These are phyloP conservation scores for Polyodon spathula DNA, from an alignment of 2,113 vertebrate species.

Conservation along the genomic window DNA sequence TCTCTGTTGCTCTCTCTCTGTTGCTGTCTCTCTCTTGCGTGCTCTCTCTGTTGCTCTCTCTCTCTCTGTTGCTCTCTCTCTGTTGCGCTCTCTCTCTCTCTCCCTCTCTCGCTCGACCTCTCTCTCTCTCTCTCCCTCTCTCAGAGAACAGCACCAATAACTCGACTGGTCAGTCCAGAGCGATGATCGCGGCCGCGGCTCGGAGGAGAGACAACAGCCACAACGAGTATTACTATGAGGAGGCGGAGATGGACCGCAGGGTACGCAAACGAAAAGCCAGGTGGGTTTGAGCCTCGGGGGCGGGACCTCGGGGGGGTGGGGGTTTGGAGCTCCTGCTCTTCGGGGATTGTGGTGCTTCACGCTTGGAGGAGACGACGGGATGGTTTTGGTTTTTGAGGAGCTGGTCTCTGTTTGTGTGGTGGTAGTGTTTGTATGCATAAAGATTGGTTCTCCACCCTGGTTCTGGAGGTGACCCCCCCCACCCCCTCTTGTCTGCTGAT, in stretches of 20 bases:
- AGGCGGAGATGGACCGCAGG: slow-evolving; percentile 85
- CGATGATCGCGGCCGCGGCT: slow-evolving; percentile 84
- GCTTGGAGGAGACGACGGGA: too few relatives aligned
- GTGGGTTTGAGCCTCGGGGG: too few relatives aligned
- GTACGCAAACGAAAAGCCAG: slow-evolving; percentile 86
- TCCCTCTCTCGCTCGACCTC: neutral
- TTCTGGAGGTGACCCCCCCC: too few relatives aligned
- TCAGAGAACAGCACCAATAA: slow-evolving; percentile 85
- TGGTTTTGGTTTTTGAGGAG: too few relatives aligned
- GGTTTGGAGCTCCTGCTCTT: too few relatives aligned
- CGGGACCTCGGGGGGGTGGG: too few relatives aligned
- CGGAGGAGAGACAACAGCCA: slow-evolving; percentile 86
- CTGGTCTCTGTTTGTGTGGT: too few relatives aligned
- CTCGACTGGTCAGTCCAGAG: slow-evolving; percentile 78
- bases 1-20: neutral
- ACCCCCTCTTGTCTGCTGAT: too few relatives aligned
- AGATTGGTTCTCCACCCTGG: too few relatives aligned
- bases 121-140: neutral
- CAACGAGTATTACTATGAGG: slow-evolving; percentile 92
- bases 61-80: neutral
- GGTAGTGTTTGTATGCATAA: too few relatives aligned
- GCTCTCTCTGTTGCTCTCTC: neutral
- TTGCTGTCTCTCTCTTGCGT: neutral
- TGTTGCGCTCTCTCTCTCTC: neutral
- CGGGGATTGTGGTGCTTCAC: too few relatives aligned